Evolutionary conservation across 30 jellyfish, hydroid and myxozoan genomes (phyloP), one percentile per base, ranked within the genome.

Genomic region (Pseudorhiza aurosa): DNA sequence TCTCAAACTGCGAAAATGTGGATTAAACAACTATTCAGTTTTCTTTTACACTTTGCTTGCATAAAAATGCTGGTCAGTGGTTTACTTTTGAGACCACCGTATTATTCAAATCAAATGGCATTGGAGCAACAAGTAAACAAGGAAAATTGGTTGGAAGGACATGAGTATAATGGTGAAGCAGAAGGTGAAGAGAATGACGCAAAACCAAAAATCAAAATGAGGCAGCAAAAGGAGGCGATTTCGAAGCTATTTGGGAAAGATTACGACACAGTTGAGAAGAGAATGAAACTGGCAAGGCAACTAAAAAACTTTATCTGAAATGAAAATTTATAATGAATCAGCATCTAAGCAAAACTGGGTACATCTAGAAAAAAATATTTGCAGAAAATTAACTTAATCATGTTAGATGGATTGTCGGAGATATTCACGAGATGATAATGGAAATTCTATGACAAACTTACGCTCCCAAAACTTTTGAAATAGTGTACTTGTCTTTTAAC

Each of bases 401-500:
- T n/a, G n/a, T n/a, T n/a, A n/a, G n/a, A n/a, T n/a, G n/a, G n/a
- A n/a, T n/a, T n/a, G n/a, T n/a, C n/a, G n/a, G n/a, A n/a, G n/a
- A n/a, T n/a, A n/a, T n/a, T n/a, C n/a, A n/a, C n/a, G n/a, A n/a
- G n/a, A n/a, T n/a, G n/a, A n/a, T n/a, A n/a, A n/a, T n/a, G n/a
- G n/a, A n/a, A 14, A 49, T 10, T 60, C 29, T 0, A 60, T 24
- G 37, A 55, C 18, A 8, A 14, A 65, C 89, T 77, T 44, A 77
- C 89, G 43, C 21, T 19, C 89, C 89, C 0, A 77, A 2, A 4
- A 60, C 63, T 28, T 77, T 77, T 14, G 73, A 18, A 2, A 77
- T 30, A 2, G 89, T 77, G 65, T 77, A 77, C 56, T 77, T 77
- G 24, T 77, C 74, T 45, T 21, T 44, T 25, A 77, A 19, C 29